Conservation (phyloP, 1,140 invertebrate species). For the Lepidotrigona ventralis region DNA sequence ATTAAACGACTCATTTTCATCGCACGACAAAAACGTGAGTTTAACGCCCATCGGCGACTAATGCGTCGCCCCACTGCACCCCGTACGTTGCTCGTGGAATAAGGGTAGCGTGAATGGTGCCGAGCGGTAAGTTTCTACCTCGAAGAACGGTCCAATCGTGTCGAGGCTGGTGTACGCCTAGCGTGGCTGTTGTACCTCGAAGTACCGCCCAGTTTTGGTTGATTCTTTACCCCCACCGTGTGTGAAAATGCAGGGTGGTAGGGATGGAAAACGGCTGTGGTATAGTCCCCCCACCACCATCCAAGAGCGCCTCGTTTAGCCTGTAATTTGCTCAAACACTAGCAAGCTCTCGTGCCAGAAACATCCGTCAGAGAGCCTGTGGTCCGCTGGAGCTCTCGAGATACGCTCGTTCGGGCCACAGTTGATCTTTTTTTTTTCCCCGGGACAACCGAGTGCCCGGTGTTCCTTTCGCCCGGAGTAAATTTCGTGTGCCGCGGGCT, state of each 20-base stretch:
- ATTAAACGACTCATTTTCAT: slow-evolving; percentile 81
- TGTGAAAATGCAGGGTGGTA: background rate
- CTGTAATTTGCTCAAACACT: slow-evolving; percentile 80
- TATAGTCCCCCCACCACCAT: slow-evolving; percentile 52
- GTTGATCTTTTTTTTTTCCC: slow-evolving; percentile 12
- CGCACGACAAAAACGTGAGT: slow-evolving; percentile 77
- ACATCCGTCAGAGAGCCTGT: slow-evolving; percentile 67
- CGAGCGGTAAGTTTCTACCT: slow-evolving; percentile 4
- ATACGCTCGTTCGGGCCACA: background rate
- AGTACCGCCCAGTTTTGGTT: slow-evolving; percentile 52
- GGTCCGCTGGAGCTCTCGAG: slow-evolving; percentile 19
- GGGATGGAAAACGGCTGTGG: slow-evolving; percentile 44
- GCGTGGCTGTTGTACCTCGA: too few species aligned
- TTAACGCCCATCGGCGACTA: slow-evolving; percentile 78
- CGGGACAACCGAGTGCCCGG: background rate
- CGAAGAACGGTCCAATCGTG: slow-evolving; percentile 41
- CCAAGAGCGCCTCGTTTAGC: slow-evolving; percentile 73
- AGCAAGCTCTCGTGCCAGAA: slow-evolving; percentile 77
- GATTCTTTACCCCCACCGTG: slow-evolving; percentile 19
- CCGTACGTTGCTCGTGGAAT: slow-evolving; percentile 34
- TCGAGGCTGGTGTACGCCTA: slow-evolving; percentile 44
- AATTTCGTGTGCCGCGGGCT: slow-evolving; percentile 7
- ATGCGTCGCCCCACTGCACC: slow-evolving; percentile 69
- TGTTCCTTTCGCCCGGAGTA: background rate
- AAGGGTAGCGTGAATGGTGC: slow-evolving; percentile 8